Conservation (phyloP, 2,797 vertebrate genomes). For the Otus scops region DNA sequence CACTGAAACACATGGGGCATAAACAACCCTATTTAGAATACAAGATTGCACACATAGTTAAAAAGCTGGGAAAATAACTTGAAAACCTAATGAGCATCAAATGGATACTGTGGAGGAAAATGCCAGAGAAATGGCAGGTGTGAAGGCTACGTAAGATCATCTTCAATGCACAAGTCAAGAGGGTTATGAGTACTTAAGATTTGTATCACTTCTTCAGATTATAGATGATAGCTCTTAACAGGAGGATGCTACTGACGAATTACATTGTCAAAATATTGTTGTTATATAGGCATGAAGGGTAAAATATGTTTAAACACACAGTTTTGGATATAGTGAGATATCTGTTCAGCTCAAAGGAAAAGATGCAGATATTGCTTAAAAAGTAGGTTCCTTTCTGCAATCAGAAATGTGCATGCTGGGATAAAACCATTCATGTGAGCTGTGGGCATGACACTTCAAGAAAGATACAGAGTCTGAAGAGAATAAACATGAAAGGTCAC, state of each 20-base stretch:
- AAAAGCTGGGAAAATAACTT: conserved; percentile 71
- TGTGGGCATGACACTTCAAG: not conserved
- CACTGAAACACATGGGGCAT: conserved; percentile 68
- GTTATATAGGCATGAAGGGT: conserved; percentile 72
- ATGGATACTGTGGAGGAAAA: conserved; percentile 66
- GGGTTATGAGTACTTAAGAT: conserved; percentile 56
- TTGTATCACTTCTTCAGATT: conserved; percentile 70
- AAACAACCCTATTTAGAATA: conserved; percentile 70
- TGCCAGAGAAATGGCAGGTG: conserved; percentile 69
- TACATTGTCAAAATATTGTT: conserved; percentile 74
- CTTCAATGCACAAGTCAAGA: conserved; percentile 54
- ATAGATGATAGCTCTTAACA: conserved; percentile 69
- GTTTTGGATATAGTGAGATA: conserved; percentile 69
- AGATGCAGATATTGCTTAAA: conserved; percentile 57
- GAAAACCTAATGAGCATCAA: conserved; percentile 71
- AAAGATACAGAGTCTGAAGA: not conserved
- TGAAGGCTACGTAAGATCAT: conserved; percentile 66
- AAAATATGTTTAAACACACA: conserved; percentile 73
- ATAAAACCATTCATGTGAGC: conserved; percentile 4
- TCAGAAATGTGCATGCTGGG: conserved; percentile 6
- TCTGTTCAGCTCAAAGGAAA: conserved; percentile 63
- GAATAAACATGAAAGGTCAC: not conserved
- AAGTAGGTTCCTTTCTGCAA: conserved; percentile 36
- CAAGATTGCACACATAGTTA: conserved; percentile 68
- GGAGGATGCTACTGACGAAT: conserved; percentile 69